These are phyloP conservation scores for Drosophila gaucha DNA, from an alignment of 2,888 invertebrate species.

Conservation along the genomic window DNA sequence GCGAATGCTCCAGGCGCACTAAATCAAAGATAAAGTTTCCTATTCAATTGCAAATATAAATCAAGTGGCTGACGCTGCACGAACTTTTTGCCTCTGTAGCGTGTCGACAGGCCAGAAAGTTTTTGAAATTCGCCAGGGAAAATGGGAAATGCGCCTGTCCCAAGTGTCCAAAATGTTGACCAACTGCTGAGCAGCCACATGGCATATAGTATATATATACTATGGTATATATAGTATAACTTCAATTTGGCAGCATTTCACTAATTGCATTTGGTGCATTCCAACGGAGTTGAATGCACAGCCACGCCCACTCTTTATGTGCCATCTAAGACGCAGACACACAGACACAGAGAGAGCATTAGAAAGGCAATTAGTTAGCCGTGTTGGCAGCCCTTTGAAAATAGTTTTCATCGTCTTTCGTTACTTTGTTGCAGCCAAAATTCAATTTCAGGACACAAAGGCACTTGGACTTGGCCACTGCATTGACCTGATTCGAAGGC, in stretches of 20 bases:
- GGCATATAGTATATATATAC: not conserved
- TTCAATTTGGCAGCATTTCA: constrained; percentile 31
- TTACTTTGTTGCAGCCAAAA: constrained; percentile 21
- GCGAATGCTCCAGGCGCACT: not conserved
- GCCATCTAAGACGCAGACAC: constrained; percentile 19
- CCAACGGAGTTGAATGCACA: constrained; percentile 10
- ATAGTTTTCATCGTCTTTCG: constrained; percentile 21
- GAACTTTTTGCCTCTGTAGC: constrained; percentile 44
- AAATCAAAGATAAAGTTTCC: constrained; percentile 60
- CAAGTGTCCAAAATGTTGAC: constrained; percentile 36
- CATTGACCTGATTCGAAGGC: constrained; percentile 48
- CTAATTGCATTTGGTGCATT: constrained; percentile 62
- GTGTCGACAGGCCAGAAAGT: constrained; percentile 46
- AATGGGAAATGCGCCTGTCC: constrained; percentile 17
- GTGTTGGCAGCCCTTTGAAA: constrained; percentile 30
- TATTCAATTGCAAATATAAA: constrained; percentile 72
- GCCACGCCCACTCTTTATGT: constrained; percentile 38
- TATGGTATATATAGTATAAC: not conserved
- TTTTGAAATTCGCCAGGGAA: not conserved
- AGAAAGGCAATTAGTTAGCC: constrained; percentile 40
- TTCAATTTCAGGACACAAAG: constrained; percentile 37
- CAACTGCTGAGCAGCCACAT: constrained; percentile 13
- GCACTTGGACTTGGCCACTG: constrained; percentile 21
- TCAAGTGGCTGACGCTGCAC: constrained; percentile 57
- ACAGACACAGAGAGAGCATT: constrained; percentile 1